Evolutionary conservation across 1,140 invertebrate genomes (phyloP).

Genomic region (Drosophila bocki): DNA sequence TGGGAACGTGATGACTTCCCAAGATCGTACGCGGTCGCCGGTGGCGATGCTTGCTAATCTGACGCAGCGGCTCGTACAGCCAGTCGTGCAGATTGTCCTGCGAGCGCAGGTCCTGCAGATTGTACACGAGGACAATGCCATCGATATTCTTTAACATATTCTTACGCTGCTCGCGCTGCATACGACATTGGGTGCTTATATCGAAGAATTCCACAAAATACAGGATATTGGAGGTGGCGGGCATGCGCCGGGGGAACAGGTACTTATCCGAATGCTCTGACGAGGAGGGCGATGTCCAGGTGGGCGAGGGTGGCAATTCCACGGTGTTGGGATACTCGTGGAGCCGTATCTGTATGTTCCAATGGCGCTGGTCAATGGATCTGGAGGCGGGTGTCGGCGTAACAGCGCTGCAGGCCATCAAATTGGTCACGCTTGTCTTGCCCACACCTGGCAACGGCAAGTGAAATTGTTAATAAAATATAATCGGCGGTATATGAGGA

Average conservation of each 20-base stretch:
- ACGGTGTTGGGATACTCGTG: constrained; percentile 44
- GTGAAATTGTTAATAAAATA: background rate
- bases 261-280: background rate
- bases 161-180: constrained; percentile 29
- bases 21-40: constrained; percentile 28
- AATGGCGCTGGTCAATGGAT: constrained; percentile 30
- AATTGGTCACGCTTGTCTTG: constrained; percentile 59
- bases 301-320: constrained; percentile 42
- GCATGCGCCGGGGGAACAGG: background rate
- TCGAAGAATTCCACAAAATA: constrained; percentile 70
- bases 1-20: constrained; percentile 48
- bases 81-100: constrained; percentile 63
- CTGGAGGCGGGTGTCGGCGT: constrained; percentile 51
- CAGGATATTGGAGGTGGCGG: constrained; percentile 20
- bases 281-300: constrained; percentile 55
- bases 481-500: background rate
- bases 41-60: constrained; percentile 51
- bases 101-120: constrained; percentile 44
- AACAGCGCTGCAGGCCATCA: constrained; percentile 48
- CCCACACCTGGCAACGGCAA: constrained; percentile 49
- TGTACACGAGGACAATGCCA: constrained; percentile 64
- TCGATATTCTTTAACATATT: constrained; percentile 52
- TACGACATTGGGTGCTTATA: constrained; percentile 35
- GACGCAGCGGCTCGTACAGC: constrained; percentile 53
- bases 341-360: constrained; percentile 60